These are phyloP conservation scores for Anoplolepis gracilipes DNA, from an alignment of 1,140 invertebrate genomes.

Conservation along the genomic window DNA sequence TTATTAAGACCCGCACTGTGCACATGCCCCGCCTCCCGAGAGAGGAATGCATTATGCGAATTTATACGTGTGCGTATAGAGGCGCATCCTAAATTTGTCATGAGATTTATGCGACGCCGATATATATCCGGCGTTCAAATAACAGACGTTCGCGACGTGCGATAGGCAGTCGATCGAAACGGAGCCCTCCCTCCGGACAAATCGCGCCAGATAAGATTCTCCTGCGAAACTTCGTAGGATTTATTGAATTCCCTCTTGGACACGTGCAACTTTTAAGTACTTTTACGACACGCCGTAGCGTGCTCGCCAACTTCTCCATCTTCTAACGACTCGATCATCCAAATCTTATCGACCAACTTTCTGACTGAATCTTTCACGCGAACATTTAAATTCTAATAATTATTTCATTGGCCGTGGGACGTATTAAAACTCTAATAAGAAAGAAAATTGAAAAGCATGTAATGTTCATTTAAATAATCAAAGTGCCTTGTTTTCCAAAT, in stretches of 20 bases:
- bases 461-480: background rate
- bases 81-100: constrained; percentile 47
- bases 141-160: background rate
- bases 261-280: constrained; percentile 57
- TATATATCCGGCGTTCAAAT: constrained; percentile 12
- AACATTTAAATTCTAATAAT: background rate
- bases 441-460: background rate
- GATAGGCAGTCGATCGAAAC: constrained; percentile 3
- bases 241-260: constrained; percentile 51
- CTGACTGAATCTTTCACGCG: constrained; percentile 32
- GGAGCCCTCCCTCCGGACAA: constrained; percentile 9
- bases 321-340: constrained; percentile 16
- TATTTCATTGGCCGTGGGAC: background rate
- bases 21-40: background rate
- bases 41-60: constrained; percentile 51
- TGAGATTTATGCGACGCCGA: constrained; percentile 54
- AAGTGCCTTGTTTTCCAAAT: background rate
- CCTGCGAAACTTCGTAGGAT: constrained; percentile 4
- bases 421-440: background rate
- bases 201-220: constrained; percentile 49
- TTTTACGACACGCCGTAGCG: constrained; percentile 29
- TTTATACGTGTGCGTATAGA: constrained; percentile 37
- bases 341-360: constrained; percentile 20
- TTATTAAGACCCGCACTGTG: constrained; percentile 39
- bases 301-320: constrained; percentile 11